Conservation (phyloP, 1,140 invertebrate species). For the Catajapyx aquilonaris region DNA sequence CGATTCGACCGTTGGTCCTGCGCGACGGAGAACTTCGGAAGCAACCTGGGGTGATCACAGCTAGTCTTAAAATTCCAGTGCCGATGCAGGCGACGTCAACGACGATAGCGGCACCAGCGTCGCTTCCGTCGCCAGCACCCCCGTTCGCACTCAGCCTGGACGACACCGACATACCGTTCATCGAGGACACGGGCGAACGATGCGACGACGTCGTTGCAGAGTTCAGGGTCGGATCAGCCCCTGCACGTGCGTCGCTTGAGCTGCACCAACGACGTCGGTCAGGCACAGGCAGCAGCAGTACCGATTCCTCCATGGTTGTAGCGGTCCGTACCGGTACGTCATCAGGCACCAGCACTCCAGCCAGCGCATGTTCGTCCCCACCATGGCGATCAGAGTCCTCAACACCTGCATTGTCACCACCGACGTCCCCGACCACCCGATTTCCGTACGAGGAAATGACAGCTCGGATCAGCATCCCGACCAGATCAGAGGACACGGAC, state of each 20-base stretch:
- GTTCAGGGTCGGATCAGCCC: background rate
- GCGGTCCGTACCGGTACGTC: background rate
- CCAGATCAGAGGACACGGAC: constrained; percentile 10
- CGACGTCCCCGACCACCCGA: constrained; percentile 22
- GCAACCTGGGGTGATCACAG: constrained; percentile 48
- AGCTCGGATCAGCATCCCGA: constrained; percentile 11
- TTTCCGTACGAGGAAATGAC: no score
- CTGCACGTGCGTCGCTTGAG: background rate
- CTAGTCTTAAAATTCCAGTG: constrained; percentile 53
- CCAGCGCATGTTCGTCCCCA: constrained; percentile 12
- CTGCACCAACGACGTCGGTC: background rate
- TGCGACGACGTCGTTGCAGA: background rate
- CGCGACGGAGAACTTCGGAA: no score
- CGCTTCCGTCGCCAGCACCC: constrained; percentile 18
- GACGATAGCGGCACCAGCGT: background rate
- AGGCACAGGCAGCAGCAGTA: background rate
- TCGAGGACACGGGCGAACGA: constrained; percentile 31
- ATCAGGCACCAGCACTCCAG: constrained; percentile 12
- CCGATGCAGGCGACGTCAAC: constrained; percentile 12
- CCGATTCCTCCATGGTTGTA: background rate
- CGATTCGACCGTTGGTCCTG: constrained; percentile 8
- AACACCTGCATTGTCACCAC: constrained; percentile 15
- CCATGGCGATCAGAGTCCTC: constrained; percentile 16
- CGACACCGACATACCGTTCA: constrained; percentile 45
- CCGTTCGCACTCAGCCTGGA: constrained; percentile 27